Evolutionary conservation across 2,797 vertebrate genomes (phyloP), one percentile per base, ranked within the genome.

Genomic region (Columba guinea): DNA sequence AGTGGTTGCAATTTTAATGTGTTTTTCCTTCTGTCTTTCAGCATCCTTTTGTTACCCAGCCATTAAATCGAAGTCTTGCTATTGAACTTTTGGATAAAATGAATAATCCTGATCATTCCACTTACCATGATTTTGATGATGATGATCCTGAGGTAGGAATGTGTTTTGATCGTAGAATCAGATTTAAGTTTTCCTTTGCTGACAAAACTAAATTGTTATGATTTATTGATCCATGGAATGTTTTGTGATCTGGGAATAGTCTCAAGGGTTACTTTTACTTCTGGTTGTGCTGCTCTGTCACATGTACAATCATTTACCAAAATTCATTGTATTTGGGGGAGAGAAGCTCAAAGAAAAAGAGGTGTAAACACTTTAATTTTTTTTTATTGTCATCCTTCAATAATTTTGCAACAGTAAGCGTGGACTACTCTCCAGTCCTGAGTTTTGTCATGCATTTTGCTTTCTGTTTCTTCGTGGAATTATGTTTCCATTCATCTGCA

Each of bases 31-130:
- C 84, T 94, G 15, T 92, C 48, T 97, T 95, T 63, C 97, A 99
- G 99, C 99, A 99, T 95, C 99, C 99, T 4, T 99, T 99, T 96
- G 99, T 99, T 96, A 99, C 99, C 11, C 99, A 99, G 91, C 99
- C 99, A 26, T 98, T 99, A 97, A 99, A 98, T 91, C 97, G 99
- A 87, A 99, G 99, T 18, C 98, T 99, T 92, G 99, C 99, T n/a
- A 99, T 99, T 51, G 99, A 99, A 96, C 98, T 99, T 41, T 82
- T 99, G 97, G 99, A 99, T 98, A 99, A 99, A 97, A 98, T 99
- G 98, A 99, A 97, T 98, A 99, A 99, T 98, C 99, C 99, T 9
- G 99, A 99, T 98, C 99, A 99, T 98, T 99, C 98, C 97, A 99
- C 98, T 90, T 99, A 97, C 95, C 99, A 99, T 48, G 99, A 99